Conservation (phyloP, 2,797 vertebrate genomes). For the Cossypha niveicapilla region DNA sequence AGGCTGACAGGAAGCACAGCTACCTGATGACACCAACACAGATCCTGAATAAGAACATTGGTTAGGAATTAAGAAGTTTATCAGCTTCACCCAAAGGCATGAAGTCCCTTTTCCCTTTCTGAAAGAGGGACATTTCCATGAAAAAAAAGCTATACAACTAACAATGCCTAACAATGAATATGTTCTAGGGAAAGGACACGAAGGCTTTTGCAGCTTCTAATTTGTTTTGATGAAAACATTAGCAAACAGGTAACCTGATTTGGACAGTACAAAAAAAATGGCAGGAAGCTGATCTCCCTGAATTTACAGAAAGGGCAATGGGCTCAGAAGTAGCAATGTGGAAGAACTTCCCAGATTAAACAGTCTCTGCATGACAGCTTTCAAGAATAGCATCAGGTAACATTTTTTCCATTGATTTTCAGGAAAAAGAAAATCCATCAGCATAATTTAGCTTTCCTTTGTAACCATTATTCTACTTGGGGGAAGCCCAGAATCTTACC, state of each 20-base stretch:
- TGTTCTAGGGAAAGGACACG: accelerated
- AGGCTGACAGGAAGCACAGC: neutral
- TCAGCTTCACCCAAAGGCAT: neutral
- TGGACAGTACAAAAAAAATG: neutral
- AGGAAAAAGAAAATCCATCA: neutral
- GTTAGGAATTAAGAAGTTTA: neutral
- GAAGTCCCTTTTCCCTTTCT: neutral
- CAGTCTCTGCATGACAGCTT: neutral
- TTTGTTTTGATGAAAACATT: neutral
- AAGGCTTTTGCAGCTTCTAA: neutral
- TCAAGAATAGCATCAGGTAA: neutral
- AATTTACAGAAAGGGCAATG: neutral
- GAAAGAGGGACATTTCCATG: neutral
- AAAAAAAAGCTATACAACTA: neutral
- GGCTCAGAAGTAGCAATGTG: neutral
- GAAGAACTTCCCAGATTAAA: neutral
- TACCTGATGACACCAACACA: neutral
- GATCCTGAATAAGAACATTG: neutral
- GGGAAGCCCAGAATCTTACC: neutral
- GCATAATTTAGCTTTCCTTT: neutral
- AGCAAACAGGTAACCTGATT: neutral
- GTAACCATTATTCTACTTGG: neutral
- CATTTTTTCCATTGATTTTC: neutral
- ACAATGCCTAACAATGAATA: neutral
- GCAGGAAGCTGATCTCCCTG: neutral